Conservation (phyloP, 2,797 vertebrate genomes). For the Falco cherrug region DNA sequence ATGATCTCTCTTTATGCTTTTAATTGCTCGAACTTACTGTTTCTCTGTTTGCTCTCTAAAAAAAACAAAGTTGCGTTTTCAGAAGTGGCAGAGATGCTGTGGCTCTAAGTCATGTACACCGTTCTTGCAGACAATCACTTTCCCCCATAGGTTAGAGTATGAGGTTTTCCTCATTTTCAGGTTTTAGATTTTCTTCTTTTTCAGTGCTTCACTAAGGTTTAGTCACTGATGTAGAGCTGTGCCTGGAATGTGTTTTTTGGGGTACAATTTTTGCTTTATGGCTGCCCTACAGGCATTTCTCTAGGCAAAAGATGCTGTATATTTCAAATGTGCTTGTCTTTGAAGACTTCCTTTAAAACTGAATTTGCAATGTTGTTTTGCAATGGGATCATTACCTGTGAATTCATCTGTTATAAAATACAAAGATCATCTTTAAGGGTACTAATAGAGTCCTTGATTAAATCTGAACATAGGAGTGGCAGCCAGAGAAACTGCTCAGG, state of each 20-base stretch:
- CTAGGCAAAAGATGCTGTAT: neutral
- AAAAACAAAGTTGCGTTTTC: neutral
- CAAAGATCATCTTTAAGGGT: neutral
- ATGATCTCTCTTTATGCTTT: neutral
- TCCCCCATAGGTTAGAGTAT: neutral
- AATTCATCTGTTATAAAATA: neutral
- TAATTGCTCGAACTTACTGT: neutral
- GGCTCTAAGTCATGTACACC: neutral
- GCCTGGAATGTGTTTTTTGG: neutral
- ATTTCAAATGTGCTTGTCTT: neutral
- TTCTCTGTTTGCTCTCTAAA: neutral
- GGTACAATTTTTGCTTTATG: neutral
- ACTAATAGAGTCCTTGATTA: neutral
- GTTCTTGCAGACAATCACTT: neutral
- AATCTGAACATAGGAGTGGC: constrained; percentile 85
- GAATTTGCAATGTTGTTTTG: neutral
- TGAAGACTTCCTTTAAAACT: neutral
- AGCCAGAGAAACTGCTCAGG: constrained; percentile 95
- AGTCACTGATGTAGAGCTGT: neutral
- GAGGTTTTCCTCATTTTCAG: neutral
- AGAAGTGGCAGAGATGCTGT: neutral
- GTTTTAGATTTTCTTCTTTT: neutral
- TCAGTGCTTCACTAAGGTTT: neutral
- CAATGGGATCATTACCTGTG: neutral
- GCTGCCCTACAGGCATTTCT: neutral